Evolutionary conservation across 2,797 vertebrate genomes (phyloP).

Genomic region (Galago senegalensis): DNA sequence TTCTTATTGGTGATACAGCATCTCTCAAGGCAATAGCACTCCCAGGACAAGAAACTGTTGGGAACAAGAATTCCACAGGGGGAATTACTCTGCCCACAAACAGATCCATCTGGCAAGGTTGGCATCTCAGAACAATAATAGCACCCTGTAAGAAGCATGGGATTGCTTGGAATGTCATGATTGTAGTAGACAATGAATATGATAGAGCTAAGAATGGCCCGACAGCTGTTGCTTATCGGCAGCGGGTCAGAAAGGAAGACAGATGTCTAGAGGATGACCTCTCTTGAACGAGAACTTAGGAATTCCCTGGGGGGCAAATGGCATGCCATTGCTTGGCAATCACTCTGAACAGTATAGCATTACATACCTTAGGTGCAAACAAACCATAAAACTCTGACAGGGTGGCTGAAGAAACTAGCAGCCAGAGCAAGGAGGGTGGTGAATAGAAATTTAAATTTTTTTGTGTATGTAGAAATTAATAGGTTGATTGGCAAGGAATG

Average conservation of each 20-base stretch:
- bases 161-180: background rate
- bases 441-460: constrained; percentile 19
- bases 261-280: constrained; percentile 67
- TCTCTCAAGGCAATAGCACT: constrained; percentile 37
- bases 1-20: background rate
- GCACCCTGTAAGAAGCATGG: background rate
- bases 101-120: background rate
- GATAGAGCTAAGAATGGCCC: background rate
- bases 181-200: background rate
- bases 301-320: constrained; percentile 60
- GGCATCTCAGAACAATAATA: background rate
- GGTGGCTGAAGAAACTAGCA: background rate
- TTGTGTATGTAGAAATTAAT: background rate
- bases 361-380: constrained; percentile 65
- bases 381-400: constrained; percentile 72
- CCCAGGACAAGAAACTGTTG: background rate
- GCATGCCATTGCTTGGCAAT: constrained; percentile 65
- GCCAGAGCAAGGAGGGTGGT: background rate
- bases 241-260: constrained; percentile 70
- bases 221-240: constrained; percentile 62
- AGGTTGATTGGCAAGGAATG: background rate
- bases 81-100: background rate
- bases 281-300: constrained; percentile 65
- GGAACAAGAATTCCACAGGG: background rate
- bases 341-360: constrained; percentile 50